A percentile compares a stretch with the other conserved stretches of the same genome.
phyloP scores from a whole-genome alignment of 30 jellyfish, hydroid and myxozoan genomes.

The Morbakka virulenta region DNA sequence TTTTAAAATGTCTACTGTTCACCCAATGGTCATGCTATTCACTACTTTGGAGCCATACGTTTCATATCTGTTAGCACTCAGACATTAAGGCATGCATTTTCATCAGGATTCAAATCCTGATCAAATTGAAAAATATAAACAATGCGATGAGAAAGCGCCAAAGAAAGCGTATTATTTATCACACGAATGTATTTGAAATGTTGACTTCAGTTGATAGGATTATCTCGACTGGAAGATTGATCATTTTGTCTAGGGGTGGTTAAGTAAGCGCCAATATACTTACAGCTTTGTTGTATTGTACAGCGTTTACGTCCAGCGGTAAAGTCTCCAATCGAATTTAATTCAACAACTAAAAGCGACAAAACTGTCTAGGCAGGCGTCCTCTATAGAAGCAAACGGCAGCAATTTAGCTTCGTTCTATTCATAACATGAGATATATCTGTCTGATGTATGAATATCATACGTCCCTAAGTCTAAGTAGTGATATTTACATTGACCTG shows the following conservation, averaged over 20 bases:
- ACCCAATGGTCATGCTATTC: too few relatives aligned
- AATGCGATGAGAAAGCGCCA: background rate
- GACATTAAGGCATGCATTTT: background rate
- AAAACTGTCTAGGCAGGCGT: too few relatives aligned
- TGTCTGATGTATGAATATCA: too few relatives aligned
- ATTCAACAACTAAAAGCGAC: too few relatives aligned
- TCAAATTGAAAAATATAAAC: background rate
- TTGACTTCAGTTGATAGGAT: background rate
- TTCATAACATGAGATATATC: background rate
- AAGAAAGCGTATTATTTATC: background rate
- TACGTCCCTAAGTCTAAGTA: too few relatives aligned
- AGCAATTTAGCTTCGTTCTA: conserved; percentile 1
- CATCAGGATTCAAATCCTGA: background rate
- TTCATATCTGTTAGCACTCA: background rate
- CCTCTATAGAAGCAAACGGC: too few relatives aligned
- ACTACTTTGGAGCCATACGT: too few relatives aligned
- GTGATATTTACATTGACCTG: too few relatives aligned
- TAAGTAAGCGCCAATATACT: background rate
- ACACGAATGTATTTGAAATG: background rate
- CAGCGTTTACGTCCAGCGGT: too few relatives aligned
- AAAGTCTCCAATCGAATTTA: too few relatives aligned
- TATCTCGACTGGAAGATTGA: background rate
- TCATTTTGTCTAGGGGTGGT: background rate
- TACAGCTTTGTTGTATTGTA: background rate
- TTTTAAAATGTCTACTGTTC: too few relatives aligned